Percentiles rank a stretch among this genome's conserved stretches.
These are phyloP conservation scores for Tragelaphus strepsiceros DNA, from an alignment of 2,113 vertebrate species.

Conservation along the genomic window DNA sequence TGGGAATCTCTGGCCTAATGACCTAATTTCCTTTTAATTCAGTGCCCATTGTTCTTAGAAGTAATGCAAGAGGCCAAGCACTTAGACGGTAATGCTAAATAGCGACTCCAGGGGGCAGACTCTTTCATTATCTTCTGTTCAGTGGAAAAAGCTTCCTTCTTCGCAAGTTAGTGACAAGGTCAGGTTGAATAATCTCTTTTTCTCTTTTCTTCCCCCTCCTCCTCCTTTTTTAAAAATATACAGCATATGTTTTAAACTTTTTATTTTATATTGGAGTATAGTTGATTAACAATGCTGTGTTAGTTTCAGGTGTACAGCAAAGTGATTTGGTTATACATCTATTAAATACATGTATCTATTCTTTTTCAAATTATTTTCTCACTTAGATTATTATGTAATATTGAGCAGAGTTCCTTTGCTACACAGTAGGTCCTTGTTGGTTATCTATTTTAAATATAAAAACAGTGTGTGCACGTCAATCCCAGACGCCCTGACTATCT, in stretches of 20 bases:
- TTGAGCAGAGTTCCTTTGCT: not conserved
- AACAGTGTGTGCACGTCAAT: not conserved
- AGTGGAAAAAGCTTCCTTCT: not conserved
- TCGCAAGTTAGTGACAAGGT: not conserved
- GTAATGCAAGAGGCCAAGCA: not conserved
- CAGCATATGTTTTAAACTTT: not conserved
- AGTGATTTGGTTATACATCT: not conserved
- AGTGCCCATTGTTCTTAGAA: conserved; percentile 24
- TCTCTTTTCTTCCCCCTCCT: not conserved
- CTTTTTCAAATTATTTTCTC: not conserved
- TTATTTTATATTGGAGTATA: not conserved
- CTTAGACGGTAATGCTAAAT: not conserved
- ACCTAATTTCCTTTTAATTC: conserved; percentile 44
- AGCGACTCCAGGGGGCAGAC: conserved; percentile 20
- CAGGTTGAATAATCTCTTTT: not conserved
- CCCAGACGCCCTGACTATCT: not conserved
- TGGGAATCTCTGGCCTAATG: conserved; percentile 42
- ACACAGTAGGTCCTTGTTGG: not conserved
- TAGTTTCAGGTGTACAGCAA: not conserved
- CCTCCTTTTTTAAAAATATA: not conserved
- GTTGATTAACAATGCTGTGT: not conserved
- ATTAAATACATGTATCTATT: not conserved
- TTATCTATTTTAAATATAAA: not conserved
- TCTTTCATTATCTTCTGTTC: not conserved
- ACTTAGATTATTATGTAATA: not conserved